Evolutionary conservation across 2,113 vertebrate genomes (phyloP).

Genomic region (Bos taurus): DNA sequence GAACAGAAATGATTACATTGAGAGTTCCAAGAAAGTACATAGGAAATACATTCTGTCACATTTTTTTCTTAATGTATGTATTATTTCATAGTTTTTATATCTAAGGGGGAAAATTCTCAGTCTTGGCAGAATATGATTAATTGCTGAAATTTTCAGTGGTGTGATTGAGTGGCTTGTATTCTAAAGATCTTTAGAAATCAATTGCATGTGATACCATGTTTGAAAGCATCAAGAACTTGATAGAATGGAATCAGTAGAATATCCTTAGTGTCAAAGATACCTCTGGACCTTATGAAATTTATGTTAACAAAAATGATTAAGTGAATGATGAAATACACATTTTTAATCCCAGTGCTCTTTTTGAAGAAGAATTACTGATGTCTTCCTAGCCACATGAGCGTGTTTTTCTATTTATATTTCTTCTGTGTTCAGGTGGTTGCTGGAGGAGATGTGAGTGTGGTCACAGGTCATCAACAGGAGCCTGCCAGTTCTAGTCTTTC

Average conservation of each 20-base stretch:
- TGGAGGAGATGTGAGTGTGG: slow-evolving; percentile 91
- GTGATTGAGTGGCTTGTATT: not conserved
- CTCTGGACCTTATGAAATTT: slow-evolving; percentile 42
- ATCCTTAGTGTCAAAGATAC: slow-evolving; percentile 24
- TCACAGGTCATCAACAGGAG: slow-evolving; percentile 88
- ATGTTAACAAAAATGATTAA: slow-evolving; percentile 10
- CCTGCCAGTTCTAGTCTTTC: slow-evolving; percentile 74
- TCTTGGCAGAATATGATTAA: not conserved
- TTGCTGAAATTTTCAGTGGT: slow-evolving; percentile 22
- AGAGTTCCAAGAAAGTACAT: not conserved
- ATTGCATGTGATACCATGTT: not conserved
- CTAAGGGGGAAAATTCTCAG: not conserved
- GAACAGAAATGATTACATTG: not conserved
- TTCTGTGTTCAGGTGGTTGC: slow-evolving; percentile 85
- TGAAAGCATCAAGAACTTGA: not conserved
- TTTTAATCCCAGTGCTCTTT: not conserved
- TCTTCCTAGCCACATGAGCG: not conserved
- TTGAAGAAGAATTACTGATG: not conserved
- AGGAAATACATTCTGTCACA: not conserved
- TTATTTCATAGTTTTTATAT: not conserved
- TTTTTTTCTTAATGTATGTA: not conserved
- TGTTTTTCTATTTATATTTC: not conserved
- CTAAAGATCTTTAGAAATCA: slow-evolving; percentile 34
- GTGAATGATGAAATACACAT: not conserved
- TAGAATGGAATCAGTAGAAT: slow-evolving; percentile 23